Base-by-base conservation (phyloP, 2,888 invertebrate species). In the Rhabditoides inermis region DNA sequence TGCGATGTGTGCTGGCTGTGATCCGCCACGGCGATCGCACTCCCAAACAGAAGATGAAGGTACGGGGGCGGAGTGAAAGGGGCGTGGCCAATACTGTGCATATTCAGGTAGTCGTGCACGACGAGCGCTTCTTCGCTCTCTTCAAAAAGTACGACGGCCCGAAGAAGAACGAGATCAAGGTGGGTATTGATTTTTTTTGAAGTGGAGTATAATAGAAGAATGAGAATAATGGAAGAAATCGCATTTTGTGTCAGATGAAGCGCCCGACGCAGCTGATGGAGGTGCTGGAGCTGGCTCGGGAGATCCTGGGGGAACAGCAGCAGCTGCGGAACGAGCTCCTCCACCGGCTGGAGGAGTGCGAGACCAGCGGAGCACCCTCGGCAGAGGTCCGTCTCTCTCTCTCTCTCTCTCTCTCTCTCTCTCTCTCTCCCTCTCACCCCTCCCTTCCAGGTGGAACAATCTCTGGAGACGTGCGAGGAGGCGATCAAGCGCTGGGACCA, bases 1-100 rank as follows among this genome's bases (percentile, higher is more conserved):
- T 86, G 53, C 82, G 98, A 28, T 95, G 95, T 78, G 95, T 98
- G 2, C 90, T 94, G 37, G 98, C 89, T 25, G 89, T 98, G 5
- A 95, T 98, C 57, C 81, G 98, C 55, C 98, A 98, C 76, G 98
- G 98, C 0, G 98, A 99, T 79, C 82, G 98, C 63, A 99, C 98
- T 15, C 98, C 98, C 0, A 99, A 99, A 78, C 98, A 99, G 81
- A 99, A 99, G 81, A 98, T 99, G 95, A 99, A 99, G 80, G 94
- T 63, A 28, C 48, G 23, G 40, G 22, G 32, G 32, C 10, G 15
- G 32, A 32, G 10, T 32, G 7, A 32, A 15, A 10, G 32, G 7
- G 32, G 6, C 6, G 6, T 6, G n/a, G 39, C 10, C 15, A 18
- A n/a, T n/a, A 39, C 6, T 20, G 20, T 18, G 20, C 15, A 12